Evolutionary conservation across 1,140 invertebrate species (phyloP).

Genomic region (Drusus annulatus): DNA sequence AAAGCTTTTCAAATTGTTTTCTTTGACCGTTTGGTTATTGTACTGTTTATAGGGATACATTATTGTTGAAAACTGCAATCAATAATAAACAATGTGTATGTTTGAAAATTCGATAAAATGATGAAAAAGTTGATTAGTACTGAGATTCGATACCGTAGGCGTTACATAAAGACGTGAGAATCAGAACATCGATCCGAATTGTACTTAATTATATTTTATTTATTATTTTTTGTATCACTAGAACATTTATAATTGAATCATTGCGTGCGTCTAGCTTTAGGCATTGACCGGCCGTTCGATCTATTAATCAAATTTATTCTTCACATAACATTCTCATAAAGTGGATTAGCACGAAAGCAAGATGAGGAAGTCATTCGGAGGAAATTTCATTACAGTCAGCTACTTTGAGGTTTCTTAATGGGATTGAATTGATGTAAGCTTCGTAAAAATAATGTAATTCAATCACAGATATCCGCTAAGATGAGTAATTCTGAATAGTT

Average conservation of each 20-base stretch:
- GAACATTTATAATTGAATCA: constrained; percentile 49
- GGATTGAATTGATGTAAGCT: not conserved
- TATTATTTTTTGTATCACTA: constrained; percentile 40
- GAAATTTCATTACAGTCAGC: not conserved
- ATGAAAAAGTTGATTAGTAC: constrained; percentile 19
- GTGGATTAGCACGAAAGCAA: constrained; percentile 17
- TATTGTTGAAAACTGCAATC: too few species aligned
- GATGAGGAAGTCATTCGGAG: constrained; percentile 27
- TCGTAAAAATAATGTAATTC: too few species aligned
- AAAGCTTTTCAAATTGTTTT: too few species aligned
- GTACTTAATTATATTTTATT: constrained; percentile 51
- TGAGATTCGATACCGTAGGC: constrained; percentile 22
- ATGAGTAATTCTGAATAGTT: too few species aligned
- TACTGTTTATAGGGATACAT: too few species aligned
- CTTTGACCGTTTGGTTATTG: too few species aligned
- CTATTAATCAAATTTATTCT: constrained; percentile 39
- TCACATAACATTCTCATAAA: constrained; percentile 36
- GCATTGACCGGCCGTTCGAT: constrained; percentile 15
- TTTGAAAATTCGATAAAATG: too few species aligned
- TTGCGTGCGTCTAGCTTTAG: constrained; percentile 41
- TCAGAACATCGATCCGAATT: constrained; percentile 28
- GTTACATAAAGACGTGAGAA: constrained; percentile 32
- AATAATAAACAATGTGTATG: not conserved
- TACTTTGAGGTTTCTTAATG: too few species aligned
- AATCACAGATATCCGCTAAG: too few species aligned